Base-by-base conservation (phyloP, 1,140 invertebrate genomes). In the Euwallacea similis region DNA sequence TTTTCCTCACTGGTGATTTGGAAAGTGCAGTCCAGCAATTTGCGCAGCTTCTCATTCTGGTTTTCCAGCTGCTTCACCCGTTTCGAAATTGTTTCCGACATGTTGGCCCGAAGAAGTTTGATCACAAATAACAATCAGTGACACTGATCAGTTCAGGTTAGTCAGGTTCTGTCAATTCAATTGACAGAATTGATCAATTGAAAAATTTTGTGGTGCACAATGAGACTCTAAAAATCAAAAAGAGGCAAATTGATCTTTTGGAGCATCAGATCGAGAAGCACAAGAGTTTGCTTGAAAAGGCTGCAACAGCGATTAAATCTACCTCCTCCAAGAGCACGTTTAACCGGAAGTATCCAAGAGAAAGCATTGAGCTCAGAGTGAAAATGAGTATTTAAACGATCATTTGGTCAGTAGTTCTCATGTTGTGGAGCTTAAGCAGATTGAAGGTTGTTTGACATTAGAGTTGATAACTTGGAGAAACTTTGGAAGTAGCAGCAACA, bases 131-230 rank as follows among this genome's bases (percentile, higher is more conserved):
- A n/a, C 43, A 42, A 9, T 65, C 9, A 65, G 63, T 15, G 13
- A 65, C 4, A 46, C 2, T 65, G n/a, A 43, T 47, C 46, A 55
- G n/a, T n/a, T n/a, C n/a, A n/a, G n/a, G n/a, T n/a, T n/a, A n/a
- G n/a, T n/a, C n/a, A 66, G 64, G 64, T 69, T 73, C 42, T 62
- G 13, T 63, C 42, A 41, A 33, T 33, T 33, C 1, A 4, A 33
- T 33, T 33, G n/a, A n/a, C n/a, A n/a, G n/a, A n/a, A n/a, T n/a
- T n/a, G n/a, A n/a, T n/a, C 42, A 41, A 75, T 75, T 71, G 69
- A 73, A 75, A n/a, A n/a, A n/a, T n/a, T n/a, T n/a, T n/a, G n/a
- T n/a, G n/a, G 73, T 75, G 65, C 64, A 69, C 60, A 65, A 75
- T 65, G 74, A 73, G 54, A 73, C 73, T 66, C 13, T 64, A 7